These are phyloP conservation scores for Spheniscus mendiculus DNA, from an alignment of 2,113 vertebrate genomes.

Conservation along the genomic window DNA sequence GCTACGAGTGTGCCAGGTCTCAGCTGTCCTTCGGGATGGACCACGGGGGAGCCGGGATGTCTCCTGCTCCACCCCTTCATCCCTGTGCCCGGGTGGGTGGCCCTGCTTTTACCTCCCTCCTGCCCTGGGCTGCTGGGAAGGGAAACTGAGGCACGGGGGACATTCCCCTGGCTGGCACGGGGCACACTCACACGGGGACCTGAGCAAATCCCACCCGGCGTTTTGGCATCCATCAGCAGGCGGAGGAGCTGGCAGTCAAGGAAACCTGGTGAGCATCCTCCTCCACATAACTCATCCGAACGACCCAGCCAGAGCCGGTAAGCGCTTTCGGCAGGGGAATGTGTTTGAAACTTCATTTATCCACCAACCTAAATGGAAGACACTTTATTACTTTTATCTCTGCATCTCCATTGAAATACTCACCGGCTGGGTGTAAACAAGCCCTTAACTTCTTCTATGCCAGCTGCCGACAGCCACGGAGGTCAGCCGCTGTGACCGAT, in stretches of 20 bases:
- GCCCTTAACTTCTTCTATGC: background rate
- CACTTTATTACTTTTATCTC: background rate
- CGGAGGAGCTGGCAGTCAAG: background rate
- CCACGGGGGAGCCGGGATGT: rapidly evolving
- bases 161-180: background rate
- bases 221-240: background rate
- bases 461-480: background rate
- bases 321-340: background rate
- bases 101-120: too few species aligned
- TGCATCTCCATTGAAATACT: background rate
- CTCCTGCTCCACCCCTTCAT: background rate
- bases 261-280: background rate
- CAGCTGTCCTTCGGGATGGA: background rate
- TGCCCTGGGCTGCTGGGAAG: background rate
- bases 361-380: background rate
- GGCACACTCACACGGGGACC: rapidly evolving
- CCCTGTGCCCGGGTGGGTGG: too few species aligned
- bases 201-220: background rate
- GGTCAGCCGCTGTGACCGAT: background rate
- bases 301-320: background rate
- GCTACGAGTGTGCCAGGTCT: background rate
- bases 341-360: background rate
- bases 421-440: background rate
- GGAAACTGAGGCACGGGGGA: background rate
- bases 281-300: background rate